Conservation (phyloP, 1,140 invertebrate species). For the Trypoxylus dichotomus region DNA sequence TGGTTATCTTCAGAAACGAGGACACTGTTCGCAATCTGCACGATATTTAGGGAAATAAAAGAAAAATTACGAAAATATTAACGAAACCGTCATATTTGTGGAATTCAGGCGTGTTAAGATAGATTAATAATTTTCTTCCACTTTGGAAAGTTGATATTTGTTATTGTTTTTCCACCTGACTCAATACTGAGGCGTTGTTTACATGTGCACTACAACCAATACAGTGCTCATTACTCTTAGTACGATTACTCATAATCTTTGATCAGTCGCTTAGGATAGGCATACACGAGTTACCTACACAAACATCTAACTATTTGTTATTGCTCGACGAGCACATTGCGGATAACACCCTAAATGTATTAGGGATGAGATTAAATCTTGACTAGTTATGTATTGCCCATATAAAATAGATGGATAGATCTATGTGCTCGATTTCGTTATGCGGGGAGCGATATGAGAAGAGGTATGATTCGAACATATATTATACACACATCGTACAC, state of each 20-base stretch:
- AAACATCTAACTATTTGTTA: slow-evolving; percentile 14
- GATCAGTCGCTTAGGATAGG: not conserved
- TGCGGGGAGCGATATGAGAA: not conserved
- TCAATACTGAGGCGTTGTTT: not conserved
- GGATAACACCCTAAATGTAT: not conserved
- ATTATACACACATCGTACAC: not conserved
- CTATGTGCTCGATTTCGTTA: slow-evolving; percentile 5
- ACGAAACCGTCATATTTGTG: too few species aligned
- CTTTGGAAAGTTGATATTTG: too few species aligned
- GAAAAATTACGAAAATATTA: too few species aligned
- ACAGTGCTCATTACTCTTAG: not conserved
- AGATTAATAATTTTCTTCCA: too few species aligned
- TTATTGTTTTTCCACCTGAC: too few species aligned
- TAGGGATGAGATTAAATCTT: slow-evolving; percentile 13
- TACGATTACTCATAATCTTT: slow-evolving; percentile 8
- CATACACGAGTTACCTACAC: not conserved
- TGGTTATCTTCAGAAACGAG: too few species aligned
- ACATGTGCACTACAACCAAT: not conserved
- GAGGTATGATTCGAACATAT: slow-evolving; percentile 8
- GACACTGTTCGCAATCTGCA: too few species aligned
- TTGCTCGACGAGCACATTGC: not conserved
- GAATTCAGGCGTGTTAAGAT: too few species aligned
- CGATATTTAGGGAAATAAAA: too few species aligned
- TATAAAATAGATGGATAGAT: not conserved
- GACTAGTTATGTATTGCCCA: slow-evolving; percentile 10